These are phyloP conservation scores for Megalopta genalis DNA, from an alignment of 1,140 invertebrate species.

Conservation along the genomic window DNA sequence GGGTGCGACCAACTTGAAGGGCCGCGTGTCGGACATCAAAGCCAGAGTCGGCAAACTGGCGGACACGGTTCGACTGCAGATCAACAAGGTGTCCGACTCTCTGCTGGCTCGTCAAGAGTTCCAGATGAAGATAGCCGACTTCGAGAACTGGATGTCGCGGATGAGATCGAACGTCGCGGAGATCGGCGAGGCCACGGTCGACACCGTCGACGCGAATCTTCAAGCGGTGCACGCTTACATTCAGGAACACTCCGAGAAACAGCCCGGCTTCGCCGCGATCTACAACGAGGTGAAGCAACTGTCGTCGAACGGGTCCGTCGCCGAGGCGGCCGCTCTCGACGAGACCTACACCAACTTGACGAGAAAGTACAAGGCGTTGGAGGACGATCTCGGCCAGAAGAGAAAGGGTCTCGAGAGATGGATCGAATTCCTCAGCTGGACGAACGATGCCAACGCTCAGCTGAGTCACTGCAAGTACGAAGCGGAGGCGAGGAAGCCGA, in stretches of 20 bases:
- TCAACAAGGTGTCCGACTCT: constrained; percentile 89
- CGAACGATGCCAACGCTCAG: constrained; percentile 89
- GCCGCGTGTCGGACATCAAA: constrained; percentile 87
- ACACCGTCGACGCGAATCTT: constrained; percentile 89
- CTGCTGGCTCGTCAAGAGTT: constrained; percentile 91
- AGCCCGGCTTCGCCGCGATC: constrained; percentile 86
- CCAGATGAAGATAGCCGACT: constrained; percentile 88
- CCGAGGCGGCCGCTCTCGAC: constrained; percentile 87
- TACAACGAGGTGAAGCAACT: constrained; percentile 91
- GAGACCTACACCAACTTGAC: constrained; percentile 88
- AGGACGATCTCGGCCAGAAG: constrained; percentile 87
- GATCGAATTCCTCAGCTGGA: constrained; percentile 90
- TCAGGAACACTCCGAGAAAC: constrained; percentile 90
- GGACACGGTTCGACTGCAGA: constrained; percentile 86
- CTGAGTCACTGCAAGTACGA: constrained; percentile 90
- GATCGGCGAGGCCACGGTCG: constrained; percentile 89
- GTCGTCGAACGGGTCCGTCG: constrained; percentile 83
- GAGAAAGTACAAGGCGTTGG: constrained; percentile 88
- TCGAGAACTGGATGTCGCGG: constrained; percentile 91
- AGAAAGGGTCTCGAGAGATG: constrained; percentile 90
- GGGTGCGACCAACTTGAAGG: constrained; percentile 86
- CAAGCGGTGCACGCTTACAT: constrained; percentile 88
- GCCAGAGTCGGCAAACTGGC: constrained; percentile 85
- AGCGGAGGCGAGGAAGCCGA: constrained; percentile 86
- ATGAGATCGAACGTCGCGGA: constrained; percentile 87